Base-by-base conservation (phyloP, 1,140 invertebrate genomes). In the Rhopalosiphum maidis region DNA sequence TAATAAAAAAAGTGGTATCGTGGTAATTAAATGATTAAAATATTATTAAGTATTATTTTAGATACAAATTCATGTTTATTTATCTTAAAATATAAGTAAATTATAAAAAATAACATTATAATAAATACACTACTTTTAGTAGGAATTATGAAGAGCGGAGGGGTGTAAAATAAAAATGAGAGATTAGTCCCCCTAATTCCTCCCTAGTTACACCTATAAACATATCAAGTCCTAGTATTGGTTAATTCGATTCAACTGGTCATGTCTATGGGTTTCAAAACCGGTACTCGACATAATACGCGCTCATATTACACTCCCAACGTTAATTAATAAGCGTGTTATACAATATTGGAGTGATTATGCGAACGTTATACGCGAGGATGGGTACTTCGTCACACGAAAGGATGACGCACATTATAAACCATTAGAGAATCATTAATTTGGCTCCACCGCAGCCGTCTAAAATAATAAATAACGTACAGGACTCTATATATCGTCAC, bases 361-460 rank as follows among this genome's bases (percentile, higher is more conserved):
- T 2, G 15, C 1, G 86, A 51, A 87, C 46, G 43, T 15, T 37
- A 48, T 15, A n/a, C 23, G 30, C 18, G 46, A 86, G 25, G 37
- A 11, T 30, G 43, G 43, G n/a, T 87, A 46, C 46, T 87, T 87
- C 6, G n/a, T 87, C n/a, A 41, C 43, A 48, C 30, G 30, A 87
- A 87, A 87, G 46, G 86, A 48, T n/a, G 86, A 87, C 30, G 25
- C 30, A 43, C 41, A 23, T n/a, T 87, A n/a, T 87, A 87, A 87
- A 87, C 86, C 46, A 87, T 87, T 87, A 87, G 43, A 87, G 86
- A 48, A 87, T 48, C 86, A 87, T 87, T 87, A 87, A 87, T 87
- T 87, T 87, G n/a, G 21, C 46, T 46, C 23, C 60, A n/a, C 60
- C 11, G 0, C 23, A 46, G 30, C 15, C 25, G 37, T 46, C 41